These are phyloP conservation scores for Thalassarche chlororhynchos DNA, from an alignment of 2,113 vertebrate species.

Conservation along the genomic window DNA sequence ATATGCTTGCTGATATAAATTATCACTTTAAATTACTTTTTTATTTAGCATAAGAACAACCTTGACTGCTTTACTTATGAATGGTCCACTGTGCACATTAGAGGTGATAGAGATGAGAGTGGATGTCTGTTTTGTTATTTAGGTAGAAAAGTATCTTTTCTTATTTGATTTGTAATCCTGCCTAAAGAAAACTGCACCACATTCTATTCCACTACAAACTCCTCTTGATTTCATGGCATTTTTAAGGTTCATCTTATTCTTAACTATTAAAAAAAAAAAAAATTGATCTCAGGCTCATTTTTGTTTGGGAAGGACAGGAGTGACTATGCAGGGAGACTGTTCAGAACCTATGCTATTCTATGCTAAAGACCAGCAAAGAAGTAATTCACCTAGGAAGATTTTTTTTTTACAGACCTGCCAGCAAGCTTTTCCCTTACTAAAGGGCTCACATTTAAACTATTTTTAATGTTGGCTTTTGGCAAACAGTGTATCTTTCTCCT, in stretches of 20 bases:
- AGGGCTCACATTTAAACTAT: background rate
- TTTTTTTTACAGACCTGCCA: background rate
- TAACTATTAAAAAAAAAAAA: background rate
- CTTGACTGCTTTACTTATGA: background rate
- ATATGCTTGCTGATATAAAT: background rate
- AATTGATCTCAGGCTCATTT: background rate
- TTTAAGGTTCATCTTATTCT: background rate
- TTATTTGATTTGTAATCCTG: background rate
- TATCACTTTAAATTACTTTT: background rate
- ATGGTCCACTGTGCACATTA: background rate
- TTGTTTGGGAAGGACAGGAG: background rate
- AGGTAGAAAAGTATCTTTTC: background rate
- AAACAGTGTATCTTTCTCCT: background rate
- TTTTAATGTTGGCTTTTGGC: slow-evolving; percentile 3
- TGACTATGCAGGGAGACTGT: background rate
- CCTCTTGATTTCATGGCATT: background rate
- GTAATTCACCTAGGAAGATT: background rate
- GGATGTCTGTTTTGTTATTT: background rate
- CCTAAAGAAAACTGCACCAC: background rate
- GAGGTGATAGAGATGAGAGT: background rate
- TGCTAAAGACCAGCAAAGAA: background rate
- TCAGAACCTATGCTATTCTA: background rate
- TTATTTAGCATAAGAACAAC: background rate
- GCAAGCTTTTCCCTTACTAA: background rate
- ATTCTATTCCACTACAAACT: background rate